Evolutionary conservation across 2,113 vertebrate species (phyloP).

Genomic region (Strigops habroptila): DNA sequence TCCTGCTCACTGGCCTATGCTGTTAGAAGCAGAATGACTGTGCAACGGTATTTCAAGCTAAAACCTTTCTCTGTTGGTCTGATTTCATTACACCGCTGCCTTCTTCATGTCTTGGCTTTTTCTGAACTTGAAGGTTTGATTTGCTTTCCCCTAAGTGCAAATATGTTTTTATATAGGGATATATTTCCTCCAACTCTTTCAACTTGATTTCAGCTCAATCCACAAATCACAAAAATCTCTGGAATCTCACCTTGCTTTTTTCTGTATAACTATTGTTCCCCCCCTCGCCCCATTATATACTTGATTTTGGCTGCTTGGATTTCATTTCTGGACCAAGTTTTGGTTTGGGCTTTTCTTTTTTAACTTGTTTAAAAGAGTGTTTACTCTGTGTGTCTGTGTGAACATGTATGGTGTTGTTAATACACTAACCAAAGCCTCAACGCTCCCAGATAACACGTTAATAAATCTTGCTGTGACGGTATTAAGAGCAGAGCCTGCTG

Average conservation of each 20-base stretch:
- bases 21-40: constrained; percentile 19
- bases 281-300: neutral
- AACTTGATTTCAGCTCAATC: neutral
- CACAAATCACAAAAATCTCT: neutral
- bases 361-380: constrained; percentile 18
- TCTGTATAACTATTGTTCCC: neutral
- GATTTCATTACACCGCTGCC: neutral
- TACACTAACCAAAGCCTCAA: constrained; percentile 54
- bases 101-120: neutral
- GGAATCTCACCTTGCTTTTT: neutral
- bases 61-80: neutral
- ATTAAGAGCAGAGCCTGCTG: constrained; percentile 10
- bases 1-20: constrained; percentile 6
- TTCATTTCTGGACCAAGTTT: constrained; percentile 68
- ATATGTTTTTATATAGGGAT: neutral
- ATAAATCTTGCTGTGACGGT: neutral
- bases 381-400: constrained; percentile 32
- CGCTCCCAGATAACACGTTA: neutral
- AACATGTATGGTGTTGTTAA: constrained; percentile 28
- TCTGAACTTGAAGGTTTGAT: constrained; percentile 1
- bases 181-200: neutral
- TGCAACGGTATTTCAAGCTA: constrained; percentile 15
- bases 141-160: neutral
- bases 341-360: constrained; percentile 11
- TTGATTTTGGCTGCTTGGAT: constrained; percentile 49